Percentiles rank a stretch among this genome's conserved stretches.
Conservation (phyloP, 1,140 invertebrate genomes). For the Teleogryllus occipitalis region DNA sequence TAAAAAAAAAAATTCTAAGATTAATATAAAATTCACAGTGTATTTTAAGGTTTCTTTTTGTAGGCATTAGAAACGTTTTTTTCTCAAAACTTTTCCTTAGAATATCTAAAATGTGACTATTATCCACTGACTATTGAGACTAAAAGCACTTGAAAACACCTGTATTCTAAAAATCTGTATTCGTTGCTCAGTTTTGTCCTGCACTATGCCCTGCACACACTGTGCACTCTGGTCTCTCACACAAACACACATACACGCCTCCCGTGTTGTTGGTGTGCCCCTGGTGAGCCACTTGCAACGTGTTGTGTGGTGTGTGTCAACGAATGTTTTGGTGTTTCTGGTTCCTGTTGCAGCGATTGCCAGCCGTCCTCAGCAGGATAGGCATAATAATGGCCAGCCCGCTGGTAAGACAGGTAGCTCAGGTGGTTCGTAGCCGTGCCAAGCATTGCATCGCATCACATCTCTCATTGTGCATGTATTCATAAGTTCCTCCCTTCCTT, state of each 20-base stretch:
- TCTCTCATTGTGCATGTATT: slow-evolving; percentile 12
- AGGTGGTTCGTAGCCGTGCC: slow-evolving; percentile 13
- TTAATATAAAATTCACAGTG: too few species aligned
- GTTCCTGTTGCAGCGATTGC: slow-evolving; percentile 71
- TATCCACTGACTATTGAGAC: too few species aligned
- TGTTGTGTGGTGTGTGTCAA: slow-evolving; percentile 21
- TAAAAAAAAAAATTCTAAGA: too few species aligned
- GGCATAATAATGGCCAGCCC: slow-evolving; percentile 87
- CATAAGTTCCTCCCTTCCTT: neutral
- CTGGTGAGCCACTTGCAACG: slow-evolving; percentile 8
- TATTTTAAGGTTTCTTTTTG: too few species aligned
- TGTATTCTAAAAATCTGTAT: neutral
- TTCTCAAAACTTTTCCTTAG: too few species aligned
- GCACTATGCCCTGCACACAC: neutral
- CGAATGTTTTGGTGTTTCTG: slow-evolving; percentile 13
- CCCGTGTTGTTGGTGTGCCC: neutral
- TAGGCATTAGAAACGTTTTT: too few species aligned
- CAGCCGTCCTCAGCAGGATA: slow-evolving; percentile 85
- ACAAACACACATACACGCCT: neutral
- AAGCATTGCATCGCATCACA: slow-evolving; percentile 12
- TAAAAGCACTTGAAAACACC: too few species aligned
- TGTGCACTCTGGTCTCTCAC: neutral
- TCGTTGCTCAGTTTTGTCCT: neutral
- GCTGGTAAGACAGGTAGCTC: slow-evolving; percentile 63
- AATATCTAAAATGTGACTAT: too few species aligned